These are phyloP conservation scores for Agriopis marginaria DNA, from an alignment of 2,888 invertebrate genomes.

Conservation along the genomic window DNA sequence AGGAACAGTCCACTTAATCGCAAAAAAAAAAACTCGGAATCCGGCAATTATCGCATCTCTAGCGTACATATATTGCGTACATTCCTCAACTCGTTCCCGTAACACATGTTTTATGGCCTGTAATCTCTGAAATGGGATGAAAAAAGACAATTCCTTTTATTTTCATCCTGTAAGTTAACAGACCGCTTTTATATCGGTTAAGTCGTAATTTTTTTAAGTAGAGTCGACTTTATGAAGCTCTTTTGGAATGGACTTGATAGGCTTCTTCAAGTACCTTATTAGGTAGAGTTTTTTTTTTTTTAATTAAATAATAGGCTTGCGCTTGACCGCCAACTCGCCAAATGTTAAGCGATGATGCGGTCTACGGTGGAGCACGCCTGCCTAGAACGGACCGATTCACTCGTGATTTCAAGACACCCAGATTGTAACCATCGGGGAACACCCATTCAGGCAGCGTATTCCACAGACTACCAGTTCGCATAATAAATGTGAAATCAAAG, in stretches of 20 bases:
- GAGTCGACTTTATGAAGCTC: slow-evolving; percentile 4
- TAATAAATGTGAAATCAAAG: too few species aligned
- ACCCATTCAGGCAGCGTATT: too few species aligned
- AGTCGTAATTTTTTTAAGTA: slow-evolving; percentile 23
- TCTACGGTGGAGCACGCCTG: too few species aligned
- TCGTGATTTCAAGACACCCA: too few species aligned
- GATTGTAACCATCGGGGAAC: too few species aligned
- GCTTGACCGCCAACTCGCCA: too few species aligned
- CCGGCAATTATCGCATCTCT: background rate
- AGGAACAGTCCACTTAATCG: too few species aligned
- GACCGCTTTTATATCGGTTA: slow-evolving; percentile 21
- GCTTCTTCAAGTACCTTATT: background rate
- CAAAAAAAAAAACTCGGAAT: slow-evolving; percentile 3
- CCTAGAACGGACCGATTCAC: too few species aligned
- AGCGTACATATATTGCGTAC: slow-evolving; percentile 12
- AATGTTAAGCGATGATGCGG: too few species aligned
- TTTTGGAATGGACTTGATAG: background rate
- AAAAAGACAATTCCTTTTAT: slow-evolving; percentile 35
- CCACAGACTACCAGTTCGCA: too few species aligned
- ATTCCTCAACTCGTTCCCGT: slow-evolving; percentile 22
- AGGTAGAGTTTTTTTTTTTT: too few species aligned
- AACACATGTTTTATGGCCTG: slow-evolving; percentile 19
- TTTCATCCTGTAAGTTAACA: slow-evolving; percentile 24
- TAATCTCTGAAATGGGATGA: slow-evolving; percentile 31
- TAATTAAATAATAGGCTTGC: too few species aligned